Conservation (phyloP, 2,888 invertebrate species). For the Orchesellides sinensis region DNA sequence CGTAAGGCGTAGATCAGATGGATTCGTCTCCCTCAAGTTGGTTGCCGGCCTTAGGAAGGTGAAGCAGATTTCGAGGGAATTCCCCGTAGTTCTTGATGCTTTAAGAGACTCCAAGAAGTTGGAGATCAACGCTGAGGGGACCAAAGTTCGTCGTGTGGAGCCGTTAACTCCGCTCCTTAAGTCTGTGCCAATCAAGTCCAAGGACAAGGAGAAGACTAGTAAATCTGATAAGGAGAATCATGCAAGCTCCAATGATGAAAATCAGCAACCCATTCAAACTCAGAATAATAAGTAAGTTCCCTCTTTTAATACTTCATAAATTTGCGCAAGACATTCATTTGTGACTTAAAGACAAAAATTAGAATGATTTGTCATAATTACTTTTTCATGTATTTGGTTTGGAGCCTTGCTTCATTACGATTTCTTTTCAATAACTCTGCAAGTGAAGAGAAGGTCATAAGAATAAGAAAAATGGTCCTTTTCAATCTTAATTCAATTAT, state of each 20-base stretch:
- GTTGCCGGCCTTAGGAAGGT: conserved; percentile 97
- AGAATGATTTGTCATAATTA: background rate
- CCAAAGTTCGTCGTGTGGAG: conserved; percentile 90
- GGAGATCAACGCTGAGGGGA: conserved; percentile 93
- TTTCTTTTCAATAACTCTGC: background rate
- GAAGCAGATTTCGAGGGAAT: conserved; percentile 95
- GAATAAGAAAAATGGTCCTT: conserved; percentile 10
- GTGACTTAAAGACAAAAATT: background rate
- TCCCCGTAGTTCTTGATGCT: conserved; percentile 93
- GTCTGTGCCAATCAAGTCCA: conserved; percentile 81
- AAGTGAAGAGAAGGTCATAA: too few relatives aligned
- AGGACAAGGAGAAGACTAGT: conserved; percentile 65
- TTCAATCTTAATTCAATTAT: conserved; percentile 32
- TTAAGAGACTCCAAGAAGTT: conserved; percentile 86
- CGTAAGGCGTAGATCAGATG: conserved; percentile 95
- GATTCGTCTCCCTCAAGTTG: conserved; percentile 95
- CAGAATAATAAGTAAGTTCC: conserved; percentile 59
- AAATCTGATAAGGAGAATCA: conserved; percentile 59
- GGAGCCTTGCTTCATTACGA: conserved; percentile 17
- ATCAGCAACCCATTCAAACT: conserved; percentile 35
- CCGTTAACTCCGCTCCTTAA: conserved; percentile 94
- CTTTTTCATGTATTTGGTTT: conserved; percentile 8
- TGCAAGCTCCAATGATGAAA: conserved; percentile 56
- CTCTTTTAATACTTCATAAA: background rate
- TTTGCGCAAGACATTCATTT: background rate